These are phyloP conservation scores for Brachymystax lenok DNA, from an alignment of 2,797 vertebrate species.

Conservation along the genomic window DNA sequence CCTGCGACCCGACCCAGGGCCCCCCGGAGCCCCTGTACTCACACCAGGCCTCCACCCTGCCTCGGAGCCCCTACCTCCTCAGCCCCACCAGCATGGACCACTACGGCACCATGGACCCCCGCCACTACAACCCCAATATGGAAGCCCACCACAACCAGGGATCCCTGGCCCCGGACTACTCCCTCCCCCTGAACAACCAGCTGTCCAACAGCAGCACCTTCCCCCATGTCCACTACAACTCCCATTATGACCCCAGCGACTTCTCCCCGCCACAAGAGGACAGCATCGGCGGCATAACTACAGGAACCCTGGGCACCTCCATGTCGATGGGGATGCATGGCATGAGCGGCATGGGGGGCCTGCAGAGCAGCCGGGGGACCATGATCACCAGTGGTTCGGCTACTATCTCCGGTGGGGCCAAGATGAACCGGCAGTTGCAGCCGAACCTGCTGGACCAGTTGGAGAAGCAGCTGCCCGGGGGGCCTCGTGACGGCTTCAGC, in stretches of 20 bases:
- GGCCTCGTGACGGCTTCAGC: slow-evolving; percentile 91
- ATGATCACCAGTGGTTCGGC: slow-evolving; percentile 83
- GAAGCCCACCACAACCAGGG: slow-evolving; percentile 81
- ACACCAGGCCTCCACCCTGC: slow-evolving; percentile 76
- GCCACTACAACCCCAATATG: slow-evolving; percentile 84
- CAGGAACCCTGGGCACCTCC: slow-evolving; percentile 76
- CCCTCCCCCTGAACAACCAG: slow-evolving; percentile 94
- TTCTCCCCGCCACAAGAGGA: slow-evolving; percentile 83
- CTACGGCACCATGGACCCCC: slow-evolving; percentile 86
- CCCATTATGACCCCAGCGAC: slow-evolving; percentile 85
- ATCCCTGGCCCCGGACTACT: slow-evolving; percentile 85
- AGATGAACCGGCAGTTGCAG: slow-evolving; percentile 88
- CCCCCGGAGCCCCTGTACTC: slow-evolving; percentile 85
- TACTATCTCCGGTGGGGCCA: slow-evolving; percentile 79
- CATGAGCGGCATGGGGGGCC: slow-evolving; percentile 44
- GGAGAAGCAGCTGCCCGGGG: slow-evolving; percentile 92
- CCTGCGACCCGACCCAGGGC: slow-evolving; percentile 86
- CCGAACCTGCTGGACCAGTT: slow-evolving; percentile 92
- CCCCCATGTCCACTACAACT: slow-evolving; percentile 96
- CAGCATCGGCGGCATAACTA: slow-evolving; percentile 88
- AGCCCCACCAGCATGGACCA: slow-evolving; percentile 86
- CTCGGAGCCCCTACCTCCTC: slow-evolving; percentile 90
- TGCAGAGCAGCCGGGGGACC: slow-evolving; percentile 58
- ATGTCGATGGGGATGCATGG: slow-evolving; percentile 71
- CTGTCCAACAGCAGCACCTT: slow-evolving; percentile 96